Evolutionary conservation across 2,113 vertebrate species (phyloP), one percentile per base, ranked within the genome.

Genomic region (Myotis yumanensis): DNA sequence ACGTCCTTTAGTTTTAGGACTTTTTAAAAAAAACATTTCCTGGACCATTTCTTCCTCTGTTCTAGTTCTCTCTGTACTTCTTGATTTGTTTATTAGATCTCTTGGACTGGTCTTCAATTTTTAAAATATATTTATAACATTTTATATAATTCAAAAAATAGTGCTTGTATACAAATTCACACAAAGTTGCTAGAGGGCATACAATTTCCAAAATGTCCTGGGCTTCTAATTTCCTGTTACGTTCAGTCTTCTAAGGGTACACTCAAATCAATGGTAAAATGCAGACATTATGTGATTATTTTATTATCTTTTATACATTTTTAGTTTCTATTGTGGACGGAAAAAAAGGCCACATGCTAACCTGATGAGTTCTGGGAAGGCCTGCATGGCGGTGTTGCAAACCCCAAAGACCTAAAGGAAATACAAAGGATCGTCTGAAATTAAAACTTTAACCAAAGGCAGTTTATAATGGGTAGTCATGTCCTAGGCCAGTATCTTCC

Each of bases 171-270:
- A 96, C 97, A 97, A 98, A 96, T 97, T 86, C 68, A 97, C 95
- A 97, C 95, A 97, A 97, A 97, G 94, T 97, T 97, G 96, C 96
- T 98, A 96, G 93, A 97, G 97, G 98, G 96, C 97, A 96, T 96
- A 98, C 97, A 97, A 95, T 96, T 97, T 97, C 92, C 97, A 97
- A 95, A 95, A 96, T 96, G 95, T 94, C 86, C 97, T 97, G 94
- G 89, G 95, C 95, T 97, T 97, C 92, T 37, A 37, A 37, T 37
- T 3, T 37, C 37, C 37, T 81, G 92, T 95, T 97, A 98, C 97
- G 98, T 98, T 98, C 98, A 97, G 62, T 95, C 94, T 96, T 96
- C 96, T 97, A 96, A 97, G 96, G 91, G 96, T 91, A 95, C 85
- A 96, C 79, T 97, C 92, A 95, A 95, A 97, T 97, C 95, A 98